Conservation (phyloP, 2,888 invertebrate species). For the Drosophila anomalata region DNA sequence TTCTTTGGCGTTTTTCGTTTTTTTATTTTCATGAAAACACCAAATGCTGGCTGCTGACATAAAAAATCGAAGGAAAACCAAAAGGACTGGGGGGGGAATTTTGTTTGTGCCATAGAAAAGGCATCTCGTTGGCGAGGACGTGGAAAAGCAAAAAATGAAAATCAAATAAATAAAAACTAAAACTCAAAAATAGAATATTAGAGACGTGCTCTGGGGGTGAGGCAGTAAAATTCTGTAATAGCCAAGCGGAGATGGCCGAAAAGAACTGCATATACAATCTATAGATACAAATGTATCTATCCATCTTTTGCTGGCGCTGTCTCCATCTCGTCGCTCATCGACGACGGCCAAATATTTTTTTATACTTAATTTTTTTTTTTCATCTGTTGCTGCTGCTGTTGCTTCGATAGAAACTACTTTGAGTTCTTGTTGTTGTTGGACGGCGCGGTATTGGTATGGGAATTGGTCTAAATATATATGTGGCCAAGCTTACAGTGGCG, state of each 20-base stretch:
- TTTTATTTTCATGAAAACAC: neutral
- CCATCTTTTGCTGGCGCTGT: conserved; percentile 49
- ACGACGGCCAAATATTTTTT: conserved; percentile 59
- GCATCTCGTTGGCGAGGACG: conserved; percentile 37
- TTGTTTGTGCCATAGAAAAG: conserved; percentile 13
- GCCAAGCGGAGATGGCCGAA: conserved; percentile 47
- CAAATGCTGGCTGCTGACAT: conserved; percentile 6
- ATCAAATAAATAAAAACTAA: conserved; percentile 45
- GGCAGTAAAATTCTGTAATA: conserved; percentile 69
- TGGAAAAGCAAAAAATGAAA: conserved; percentile 32
- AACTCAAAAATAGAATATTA: conserved; percentile 76
- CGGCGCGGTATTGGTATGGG: conserved; percentile 57
- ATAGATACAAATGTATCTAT: conserved; percentile 50
- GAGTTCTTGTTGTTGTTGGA: conserved; percentile 33
- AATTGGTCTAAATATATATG: conserved; percentile 62
- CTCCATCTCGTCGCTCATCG: conserved; percentile 64
- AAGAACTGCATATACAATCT: conserved; percentile 37
- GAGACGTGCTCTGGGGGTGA: conserved; percentile 59
- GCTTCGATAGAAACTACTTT: conserved; percentile 40
- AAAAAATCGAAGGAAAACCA: conserved; percentile 11
- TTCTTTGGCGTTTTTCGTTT: conserved; percentile 46
- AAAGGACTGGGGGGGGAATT: neutral
- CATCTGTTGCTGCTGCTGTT: conserved; percentile 22
- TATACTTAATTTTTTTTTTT: conserved; percentile 36
- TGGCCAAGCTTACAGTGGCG: conserved; percentile 51